Percentiles rank a stretch among this genome's conserved stretches.
These are phyloP conservation scores for Caenorhabditis latens DNA, from an alignment of 1,140 invertebrate genomes.

Conservation along the genomic window DNA sequence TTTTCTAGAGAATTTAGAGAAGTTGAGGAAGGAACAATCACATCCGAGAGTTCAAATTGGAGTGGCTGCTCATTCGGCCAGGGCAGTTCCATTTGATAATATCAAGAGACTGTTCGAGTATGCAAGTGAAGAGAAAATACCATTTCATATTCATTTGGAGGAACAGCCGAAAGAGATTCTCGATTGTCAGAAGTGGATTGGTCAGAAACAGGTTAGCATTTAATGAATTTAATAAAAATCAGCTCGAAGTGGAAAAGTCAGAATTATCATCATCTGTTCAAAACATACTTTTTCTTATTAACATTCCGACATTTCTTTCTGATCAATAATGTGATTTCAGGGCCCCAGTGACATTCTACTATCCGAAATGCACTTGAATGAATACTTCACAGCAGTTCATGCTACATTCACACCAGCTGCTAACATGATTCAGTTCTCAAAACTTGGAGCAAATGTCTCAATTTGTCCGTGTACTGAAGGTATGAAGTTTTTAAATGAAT, in stretches of 20 bases:
- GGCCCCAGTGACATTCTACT: conserved; percentile 48
- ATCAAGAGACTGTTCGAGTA: conserved; percentile 68
- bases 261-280: no score
- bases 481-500: not conserved
- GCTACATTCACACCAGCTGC: conserved; percentile 70
- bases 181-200: conserved; percentile 62
- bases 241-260: no score
- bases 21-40: conserved; percentile 33
- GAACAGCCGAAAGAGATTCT: conserved; percentile 75
- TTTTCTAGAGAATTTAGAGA: conserved; percentile 67
- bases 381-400: conserved; percentile 71
- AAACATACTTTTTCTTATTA: no score
- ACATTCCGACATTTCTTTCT: no score
- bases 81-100: conserved; percentile 69
- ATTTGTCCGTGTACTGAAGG: conserved; percentile 74
- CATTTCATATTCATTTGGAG: conserved; percentile 76
- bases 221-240: no score
- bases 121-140: conserved; percentile 62
- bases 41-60: conserved; percentile 66
- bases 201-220: conserved; percentile 23
- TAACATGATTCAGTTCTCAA: conserved; percentile 56
- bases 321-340: not conserved
- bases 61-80: conserved; percentile 75
- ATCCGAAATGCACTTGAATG: conserved; percentile 30
- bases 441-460: conserved; percentile 68